Percentiles rank a stretch among this genome's conserved stretches.
Conservation (phyloP, 2,113 vertebrate genomes). For the Charadrius vociferus region DNA sequence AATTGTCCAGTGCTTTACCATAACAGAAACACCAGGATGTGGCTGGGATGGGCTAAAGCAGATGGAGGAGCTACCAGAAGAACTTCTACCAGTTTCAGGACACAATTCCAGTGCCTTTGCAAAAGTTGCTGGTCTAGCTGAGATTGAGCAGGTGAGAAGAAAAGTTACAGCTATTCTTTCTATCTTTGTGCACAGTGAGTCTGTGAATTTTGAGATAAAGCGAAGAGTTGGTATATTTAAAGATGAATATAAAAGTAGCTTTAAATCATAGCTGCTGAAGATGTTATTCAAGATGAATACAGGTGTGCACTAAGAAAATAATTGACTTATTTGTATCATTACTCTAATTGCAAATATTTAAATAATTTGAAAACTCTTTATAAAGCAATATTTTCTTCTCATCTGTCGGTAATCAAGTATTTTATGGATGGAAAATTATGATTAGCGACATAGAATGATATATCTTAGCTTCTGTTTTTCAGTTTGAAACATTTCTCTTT, state of each 20-base stretch:
- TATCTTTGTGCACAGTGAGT: not conserved
- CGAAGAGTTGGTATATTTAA: not conserved
- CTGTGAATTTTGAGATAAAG: not conserved
- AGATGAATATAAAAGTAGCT: not conserved
- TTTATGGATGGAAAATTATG: not conserved
- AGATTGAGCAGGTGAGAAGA: constrained; percentile 50
- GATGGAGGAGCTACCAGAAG: not conserved
- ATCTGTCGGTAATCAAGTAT: not conserved
- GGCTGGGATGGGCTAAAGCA: not conserved
- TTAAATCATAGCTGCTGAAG: not conserved
- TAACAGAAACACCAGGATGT: not conserved
- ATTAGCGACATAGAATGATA: not conserved
- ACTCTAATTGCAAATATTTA: not conserved
- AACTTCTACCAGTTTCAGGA: not conserved
- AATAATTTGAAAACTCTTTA: not conserved
- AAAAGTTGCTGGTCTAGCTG: not conserved
- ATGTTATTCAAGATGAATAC: not conserved
- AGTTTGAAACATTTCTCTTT: not conserved
- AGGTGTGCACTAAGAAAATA: not conserved
- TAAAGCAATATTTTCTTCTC: not conserved
- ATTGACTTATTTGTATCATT: not conserved
- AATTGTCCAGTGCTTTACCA: not conserved
- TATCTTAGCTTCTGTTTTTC: not conserved
- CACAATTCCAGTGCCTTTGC: not conserved
- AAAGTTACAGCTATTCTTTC: not conserved